Conservation (phyloP, 2,888 invertebrate genomes). For the Acrobasis consociella region DNA sequence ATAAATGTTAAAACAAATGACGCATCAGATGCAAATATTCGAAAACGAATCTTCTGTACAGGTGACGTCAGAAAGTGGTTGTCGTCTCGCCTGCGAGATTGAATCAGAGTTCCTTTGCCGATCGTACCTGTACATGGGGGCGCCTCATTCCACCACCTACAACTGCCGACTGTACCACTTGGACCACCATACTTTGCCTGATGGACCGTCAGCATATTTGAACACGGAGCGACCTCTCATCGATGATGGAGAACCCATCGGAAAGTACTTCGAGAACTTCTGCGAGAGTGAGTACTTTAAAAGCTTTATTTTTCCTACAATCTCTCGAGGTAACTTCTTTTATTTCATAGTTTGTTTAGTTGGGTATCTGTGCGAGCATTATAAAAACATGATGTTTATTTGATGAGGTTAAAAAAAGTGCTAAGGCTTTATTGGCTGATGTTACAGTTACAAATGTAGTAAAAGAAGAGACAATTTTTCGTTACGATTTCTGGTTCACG, state of each 20-base stretch:
- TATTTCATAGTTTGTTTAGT: background rate
- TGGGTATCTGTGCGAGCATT: background rate
- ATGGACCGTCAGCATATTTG: conserved; percentile 95
- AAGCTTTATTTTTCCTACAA: too few relatives aligned
- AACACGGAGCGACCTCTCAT: conserved; percentile 95
- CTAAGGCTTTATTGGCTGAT: background rate
- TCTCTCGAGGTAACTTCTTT: background rate
- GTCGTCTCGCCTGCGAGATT: conserved; percentile 94
- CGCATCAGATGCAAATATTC: background rate
- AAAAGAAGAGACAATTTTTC: too few relatives aligned
- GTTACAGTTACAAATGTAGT: too few relatives aligned
- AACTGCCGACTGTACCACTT: conserved; percentile 96
- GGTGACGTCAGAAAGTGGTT: conserved; percentile 94
- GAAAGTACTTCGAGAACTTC: conserved; percentile 94
- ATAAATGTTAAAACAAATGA: background rate
- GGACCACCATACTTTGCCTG: conserved; percentile 95
- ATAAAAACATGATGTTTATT: background rate
- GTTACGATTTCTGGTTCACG: too few relatives aligned
- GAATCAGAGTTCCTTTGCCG: conserved; percentile 96
- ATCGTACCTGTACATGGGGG: conserved; percentile 91
- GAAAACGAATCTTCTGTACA: conserved; percentile 39
- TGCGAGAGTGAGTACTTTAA: conserved; percentile 89
- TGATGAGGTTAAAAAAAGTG: background rate
- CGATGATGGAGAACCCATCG: conserved; percentile 95
- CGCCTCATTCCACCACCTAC: conserved; percentile 90